Evolutionary conservation across 2,113 vertebrate genomes (phyloP), one percentile per base, ranked within the genome.

Genomic region (Cryptotis parvus): DNA sequence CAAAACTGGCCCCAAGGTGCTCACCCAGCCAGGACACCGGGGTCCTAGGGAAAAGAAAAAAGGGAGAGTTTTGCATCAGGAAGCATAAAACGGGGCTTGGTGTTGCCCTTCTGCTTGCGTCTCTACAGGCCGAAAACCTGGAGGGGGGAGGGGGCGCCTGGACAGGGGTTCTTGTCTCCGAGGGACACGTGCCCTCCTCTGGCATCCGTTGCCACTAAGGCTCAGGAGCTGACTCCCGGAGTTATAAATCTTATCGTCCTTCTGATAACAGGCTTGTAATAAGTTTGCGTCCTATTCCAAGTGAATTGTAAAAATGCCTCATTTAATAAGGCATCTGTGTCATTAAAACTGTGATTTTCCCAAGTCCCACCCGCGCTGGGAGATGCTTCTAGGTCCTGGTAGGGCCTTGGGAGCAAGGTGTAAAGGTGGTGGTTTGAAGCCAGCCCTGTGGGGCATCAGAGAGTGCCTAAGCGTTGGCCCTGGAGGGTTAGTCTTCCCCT

Each of bases 181-280:
- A 96, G 96, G 96, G 97, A 93, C 97, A 97, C 96, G 97, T 97
- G 97, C 95, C 96, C 94, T 94, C 94, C 86, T 79, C 95, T 94
- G 95, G 80, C 95, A 96, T 97, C 95, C 94, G 96, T 97, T 97
- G 97, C 97, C 96, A 97, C 96, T 96, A 96, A 96, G 94, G 96
- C 73, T 35, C 45, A 96, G 96, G 97, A 97, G 97, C 97, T 97
- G 97, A 97, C 96, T 97, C 90, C 39, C 31, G 58, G 95, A 97
- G 97, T 98, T 98, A 97, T 98, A 98, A 97, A 98, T 98, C 98
- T 97, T 98, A 97, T 96, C 97, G 74, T 96, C 96, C 97, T 97
- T 97, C 97, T 97, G 98, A 98, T 98, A 98, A 98, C 96, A 97
- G 97, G 91, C 97, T 97, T 97, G 97, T 97, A 98, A 97, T 97